Conservation (phyloP, 2,113 vertebrate genomes). For the Pomatostomus ruficeps region DNA sequence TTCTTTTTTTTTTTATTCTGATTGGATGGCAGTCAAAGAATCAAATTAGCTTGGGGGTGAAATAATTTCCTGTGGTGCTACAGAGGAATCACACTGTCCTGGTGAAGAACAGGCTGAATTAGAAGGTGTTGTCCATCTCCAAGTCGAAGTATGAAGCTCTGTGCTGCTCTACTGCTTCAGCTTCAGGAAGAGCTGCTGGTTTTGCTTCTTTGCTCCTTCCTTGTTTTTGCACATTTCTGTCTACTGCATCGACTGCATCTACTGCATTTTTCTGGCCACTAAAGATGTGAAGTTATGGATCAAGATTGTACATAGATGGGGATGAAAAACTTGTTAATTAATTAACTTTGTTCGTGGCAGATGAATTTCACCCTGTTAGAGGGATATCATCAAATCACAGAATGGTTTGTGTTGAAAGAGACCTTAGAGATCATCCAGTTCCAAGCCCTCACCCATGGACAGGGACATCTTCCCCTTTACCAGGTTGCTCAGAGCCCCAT, state of each 20-base stretch:
- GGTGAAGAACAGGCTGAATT: not conserved
- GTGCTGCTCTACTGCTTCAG: not conserved
- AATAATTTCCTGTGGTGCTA: not conserved
- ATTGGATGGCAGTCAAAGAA: not conserved
- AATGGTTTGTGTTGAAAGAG: not conserved
- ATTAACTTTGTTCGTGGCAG: not conserved
- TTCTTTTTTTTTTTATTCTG: slow-evolving; percentile 21
- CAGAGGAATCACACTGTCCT: not conserved
- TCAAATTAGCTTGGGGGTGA: not conserved
- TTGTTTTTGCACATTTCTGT: not conserved
- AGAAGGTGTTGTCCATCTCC: not conserved
- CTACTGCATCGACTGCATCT: no score
- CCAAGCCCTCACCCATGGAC: fast-evolving
- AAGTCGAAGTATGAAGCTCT: not conserved
- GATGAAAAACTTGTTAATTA: not conserved
- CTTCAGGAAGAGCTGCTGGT: not conserved
- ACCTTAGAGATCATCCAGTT: not conserved
- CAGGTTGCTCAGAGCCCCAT: not conserved
- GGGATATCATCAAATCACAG: not conserved
- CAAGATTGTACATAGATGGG: not conserved
- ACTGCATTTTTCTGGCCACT: not conserved
- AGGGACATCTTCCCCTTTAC: not conserved
- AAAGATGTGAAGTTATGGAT: not conserved
- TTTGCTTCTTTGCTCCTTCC: not conserved
- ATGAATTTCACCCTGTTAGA: not conserved